Evolutionary conservation across 1,140 invertebrate species (phyloP), one percentile per base, ranked within the genome.

Genomic region (Drosophila rufa): DNA sequence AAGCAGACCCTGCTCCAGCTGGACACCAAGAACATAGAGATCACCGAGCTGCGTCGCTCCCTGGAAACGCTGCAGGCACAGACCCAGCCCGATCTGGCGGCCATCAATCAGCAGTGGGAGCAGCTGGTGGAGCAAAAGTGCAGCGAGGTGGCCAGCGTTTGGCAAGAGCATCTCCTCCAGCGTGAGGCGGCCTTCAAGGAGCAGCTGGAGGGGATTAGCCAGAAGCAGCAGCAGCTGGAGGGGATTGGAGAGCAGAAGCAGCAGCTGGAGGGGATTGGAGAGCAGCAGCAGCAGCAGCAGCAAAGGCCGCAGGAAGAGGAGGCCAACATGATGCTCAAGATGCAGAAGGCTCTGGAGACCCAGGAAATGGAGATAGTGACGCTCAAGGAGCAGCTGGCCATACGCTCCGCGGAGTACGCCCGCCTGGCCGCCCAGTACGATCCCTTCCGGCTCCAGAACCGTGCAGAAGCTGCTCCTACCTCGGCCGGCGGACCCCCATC

Each of bases 341-440:
- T 94, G 76, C 95, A 95, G 76, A 86, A 93, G 12, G 94, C 94
- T 0, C 92, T 96, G 33, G 94, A 95, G 75, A 94, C 93, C 19
- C 96, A 96, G 84, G 96, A 96, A 73, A 83, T 95, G 50, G 95
- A 96, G 84, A 95, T 96, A 55, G 95, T 95, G 2, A 94, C 94
- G 2, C 80, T 96, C 8, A 96, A 95, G 75, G 94, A 95, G 70
- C 94, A 96, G 81, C 81, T 96, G 58, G 94, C 93, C 50, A 93
- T 94, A 9, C 95, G 92, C 3, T 91, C 86, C 8, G 92, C 92
- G 1, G 92, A 93, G 55, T 93, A 93, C 67, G 92, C 91, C 0
- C 80, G 91, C 25, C 76, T 93, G n/a, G 92, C 92, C 15, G 86
- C 92, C n/a, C 91, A 91, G 59, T 91, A 92, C 40, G 92, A 93